These are phyloP conservation scores for Rhyacophila evoluta DNA, from an alignment of 2,888 invertebrate genomes.

Conservation along the genomic window DNA sequence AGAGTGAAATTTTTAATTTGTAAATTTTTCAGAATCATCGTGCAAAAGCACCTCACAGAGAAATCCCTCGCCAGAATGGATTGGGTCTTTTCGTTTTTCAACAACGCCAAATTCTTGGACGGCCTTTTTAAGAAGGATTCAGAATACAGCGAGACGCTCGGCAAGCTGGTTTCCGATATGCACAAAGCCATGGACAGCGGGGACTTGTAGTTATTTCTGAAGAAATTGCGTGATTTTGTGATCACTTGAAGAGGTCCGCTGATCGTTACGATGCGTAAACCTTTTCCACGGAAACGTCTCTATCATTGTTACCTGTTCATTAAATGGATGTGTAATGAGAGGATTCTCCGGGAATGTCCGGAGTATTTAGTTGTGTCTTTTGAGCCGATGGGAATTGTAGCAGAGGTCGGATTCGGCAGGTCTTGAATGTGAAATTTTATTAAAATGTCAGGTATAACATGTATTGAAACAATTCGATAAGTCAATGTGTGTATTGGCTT, in stretches of 20 bases:
- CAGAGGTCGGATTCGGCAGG: not conserved
- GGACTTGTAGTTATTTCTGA: constrained; percentile 64
- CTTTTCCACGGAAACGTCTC: not conserved
- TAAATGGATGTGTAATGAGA: too few relatives aligned
- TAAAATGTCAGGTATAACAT: not conserved
- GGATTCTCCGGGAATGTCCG: not conserved
- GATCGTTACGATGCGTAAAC: not conserved
- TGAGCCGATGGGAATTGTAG: not conserved
- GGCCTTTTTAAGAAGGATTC: constrained; percentile 73
- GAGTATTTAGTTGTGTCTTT: not conserved
- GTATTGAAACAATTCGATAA: not conserved
- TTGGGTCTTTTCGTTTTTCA: constrained; percentile 79
- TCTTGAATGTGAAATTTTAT: not conserved
- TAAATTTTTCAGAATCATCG: constrained; percentile 63
- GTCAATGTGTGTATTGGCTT: too few relatives aligned
- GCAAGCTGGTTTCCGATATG: constrained; percentile 75
- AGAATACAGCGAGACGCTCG: constrained; percentile 73
- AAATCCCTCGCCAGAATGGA: constrained; percentile 83
- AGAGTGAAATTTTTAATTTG: too few relatives aligned
- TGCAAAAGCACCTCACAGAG: constrained; percentile 83
- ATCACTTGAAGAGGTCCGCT: not conserved
- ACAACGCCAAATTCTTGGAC: constrained; percentile 74
- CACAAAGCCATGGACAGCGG: constrained; percentile 75
- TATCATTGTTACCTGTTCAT: not conserved
- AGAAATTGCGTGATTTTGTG: not conserved